Base-by-base conservation (phyloP, 2,888 invertebrate genomes). In the Nemotelus pantherinus region DNA sequence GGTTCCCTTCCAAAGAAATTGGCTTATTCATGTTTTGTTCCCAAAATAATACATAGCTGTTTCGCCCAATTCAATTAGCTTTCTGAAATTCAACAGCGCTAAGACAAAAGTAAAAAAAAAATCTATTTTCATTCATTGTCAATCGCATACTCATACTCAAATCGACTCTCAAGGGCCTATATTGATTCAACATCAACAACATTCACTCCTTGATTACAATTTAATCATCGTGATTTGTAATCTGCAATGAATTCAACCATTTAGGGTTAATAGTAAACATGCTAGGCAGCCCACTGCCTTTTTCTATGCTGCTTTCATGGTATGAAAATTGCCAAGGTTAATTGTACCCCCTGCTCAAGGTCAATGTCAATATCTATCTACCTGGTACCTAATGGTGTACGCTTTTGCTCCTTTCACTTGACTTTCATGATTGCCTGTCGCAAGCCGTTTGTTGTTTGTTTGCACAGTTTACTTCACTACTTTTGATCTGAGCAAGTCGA, bases 271-370 rank as follows among this genome's bases (percentile, higher is more conserved):
- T 7, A 2, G 60, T 60, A 60, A 60, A 60, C 60, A 60, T 39
- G 39, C 25, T 10, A 3, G 7, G 7, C 60, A 43, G 41, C 3
- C 60, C 60, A 60, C 41, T 60, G 5, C 9, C 25, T 43, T 48
- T 68, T 48, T 50, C 67, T 25, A 25, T 25, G 25, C 25, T 25
- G 25, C 25, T 68, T 39, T 25, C 25, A 7, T 10, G 48, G 50
- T 48, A 68, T 68, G 67, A 48, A 68, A 68, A 68, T 68, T 48
- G 48, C 39, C 67, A 68, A 68, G 67, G 67, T 68, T 68, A 68
- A 68, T 68, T 48, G 67, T 39, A 4, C 5, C 39, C 39, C 39
- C 39, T 3, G 50, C 2, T n/a, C 67, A 68, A 68, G 67, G 67
- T 39, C 50, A 68, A 68, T 50, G 67, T 48, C 50, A 68, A 68